These are phyloP conservation scores for Trachelus iudaicus DNA, from an alignment of 2,888 invertebrate species.

Conservation along the genomic window DNA sequence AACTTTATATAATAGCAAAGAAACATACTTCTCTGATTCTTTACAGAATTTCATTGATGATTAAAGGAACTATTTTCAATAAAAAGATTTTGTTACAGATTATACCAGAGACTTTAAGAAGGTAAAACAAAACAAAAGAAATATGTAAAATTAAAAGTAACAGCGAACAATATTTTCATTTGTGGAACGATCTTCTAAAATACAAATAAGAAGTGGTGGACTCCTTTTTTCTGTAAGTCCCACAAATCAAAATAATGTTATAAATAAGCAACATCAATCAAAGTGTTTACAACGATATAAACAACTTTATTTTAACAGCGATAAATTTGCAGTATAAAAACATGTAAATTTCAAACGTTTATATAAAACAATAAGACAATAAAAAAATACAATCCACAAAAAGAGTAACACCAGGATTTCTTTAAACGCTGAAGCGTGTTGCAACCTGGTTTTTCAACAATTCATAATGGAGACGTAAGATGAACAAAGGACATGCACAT, in stretches of 20 bases:
- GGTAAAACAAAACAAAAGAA: background rate
- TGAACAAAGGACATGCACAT: background rate
- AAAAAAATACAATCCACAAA: background rate
- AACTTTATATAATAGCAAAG: background rate
- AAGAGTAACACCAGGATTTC: constrained; percentile 5
- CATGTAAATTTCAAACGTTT: constrained; percentile 18
- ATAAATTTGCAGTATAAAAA: constrained; percentile 36
- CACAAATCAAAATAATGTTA: constrained; percentile 34
- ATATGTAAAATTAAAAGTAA: background rate
- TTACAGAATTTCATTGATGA: background rate
- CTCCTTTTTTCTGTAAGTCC: background rate
- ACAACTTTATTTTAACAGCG: constrained; percentile 42
- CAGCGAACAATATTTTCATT: background rate
- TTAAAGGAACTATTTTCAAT: background rate
- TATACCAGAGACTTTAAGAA: background rate
- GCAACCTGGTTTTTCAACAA: background rate
- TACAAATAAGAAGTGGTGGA: background rate
- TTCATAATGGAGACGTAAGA: background rate
- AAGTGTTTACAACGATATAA: constrained; percentile 33
- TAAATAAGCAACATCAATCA: constrained; percentile 38
- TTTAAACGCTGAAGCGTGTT: background rate
- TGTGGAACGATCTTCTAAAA: background rate
- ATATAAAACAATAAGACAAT: constrained; percentile 4
- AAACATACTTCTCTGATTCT: background rate
- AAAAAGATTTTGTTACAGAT: background rate